phyloP scores from a whole-genome alignment of 2,797 vertebrate species.

The Acridotheres tristis region DNA sequence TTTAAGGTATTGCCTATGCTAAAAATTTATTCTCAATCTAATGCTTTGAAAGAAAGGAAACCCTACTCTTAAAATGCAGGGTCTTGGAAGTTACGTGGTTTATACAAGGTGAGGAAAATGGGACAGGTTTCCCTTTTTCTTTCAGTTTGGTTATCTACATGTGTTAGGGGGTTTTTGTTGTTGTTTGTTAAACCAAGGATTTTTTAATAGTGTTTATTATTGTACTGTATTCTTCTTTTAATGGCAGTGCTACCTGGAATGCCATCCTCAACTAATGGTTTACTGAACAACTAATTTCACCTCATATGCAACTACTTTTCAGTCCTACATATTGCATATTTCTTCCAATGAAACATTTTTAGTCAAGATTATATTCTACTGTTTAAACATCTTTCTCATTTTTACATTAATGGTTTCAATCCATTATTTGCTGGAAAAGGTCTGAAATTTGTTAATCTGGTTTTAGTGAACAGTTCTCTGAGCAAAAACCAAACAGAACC shows the following conservation, averaged over 20 bases:
- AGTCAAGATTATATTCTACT: not conserved
- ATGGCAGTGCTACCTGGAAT: not conserved
- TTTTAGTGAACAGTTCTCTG: not conserved
- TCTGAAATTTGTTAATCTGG: not conserved
- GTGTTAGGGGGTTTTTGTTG: accelerated
- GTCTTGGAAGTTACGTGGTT: accelerated
- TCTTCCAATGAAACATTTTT: not conserved
- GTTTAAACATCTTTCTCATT: not conserved
- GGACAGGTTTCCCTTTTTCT: not conserved
- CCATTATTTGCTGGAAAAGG: not conserved
- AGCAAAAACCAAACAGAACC: not conserved
- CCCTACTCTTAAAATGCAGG: not conserved
- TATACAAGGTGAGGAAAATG: not conserved
- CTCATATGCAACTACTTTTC: not conserved
- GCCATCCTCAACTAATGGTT: not conserved
- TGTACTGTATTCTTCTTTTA: not conserved
- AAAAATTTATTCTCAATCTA: not conserved
- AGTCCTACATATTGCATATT: not conserved
- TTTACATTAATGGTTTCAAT: not conserved
- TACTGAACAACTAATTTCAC: not conserved
- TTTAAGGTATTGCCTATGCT: not conserved
- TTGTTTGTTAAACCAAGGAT: not conserved
- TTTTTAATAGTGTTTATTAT: not conserved
- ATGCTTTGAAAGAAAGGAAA: not conserved
- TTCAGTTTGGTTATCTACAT: not conserved